Percentiles rank a stretch among this genome's conserved stretches.
Evolutionary conservation across 92 coral and sea anemone species (phyloP).

Genomic region (Phenganax marumi): DNA sequence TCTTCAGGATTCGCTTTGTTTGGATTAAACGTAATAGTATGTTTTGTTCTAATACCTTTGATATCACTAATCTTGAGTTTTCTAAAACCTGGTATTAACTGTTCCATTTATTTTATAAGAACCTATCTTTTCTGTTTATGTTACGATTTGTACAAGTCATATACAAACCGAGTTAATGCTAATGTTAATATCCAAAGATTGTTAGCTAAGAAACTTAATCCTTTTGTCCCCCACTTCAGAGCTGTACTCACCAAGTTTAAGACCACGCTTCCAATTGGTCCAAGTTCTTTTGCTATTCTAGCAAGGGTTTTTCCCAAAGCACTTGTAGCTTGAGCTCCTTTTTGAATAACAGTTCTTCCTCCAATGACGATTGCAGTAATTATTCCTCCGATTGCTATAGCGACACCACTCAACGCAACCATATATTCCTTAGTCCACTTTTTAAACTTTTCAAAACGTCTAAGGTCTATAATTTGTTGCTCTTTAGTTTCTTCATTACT

Average conservation of each 20-base stretch:
- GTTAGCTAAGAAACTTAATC: neutral
- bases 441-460: neutral
- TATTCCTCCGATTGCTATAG: slow-evolving; percentile 21
- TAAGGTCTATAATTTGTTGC: neutral
- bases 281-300: slow-evolving; percentile 1
- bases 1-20: too few relatives aligned
- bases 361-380: slow-evolving; percentile 7
- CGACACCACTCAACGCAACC: neutral
- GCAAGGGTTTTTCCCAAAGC: neutral
- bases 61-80: too few relatives aligned
- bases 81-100: neutral
- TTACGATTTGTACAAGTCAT: neutral
- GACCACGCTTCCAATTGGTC: neutral
- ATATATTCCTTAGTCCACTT: slow-evolving; percentile 32
- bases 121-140: neutral
- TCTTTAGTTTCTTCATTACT: neutral
- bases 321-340: slow-evolving; percentile 29
- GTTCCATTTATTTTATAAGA: neutral
- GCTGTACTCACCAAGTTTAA: neutral
- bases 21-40: too few relatives aligned
- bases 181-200: slow-evolving; percentile 16
- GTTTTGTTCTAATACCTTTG: too few relatives aligned
- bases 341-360: neutral
- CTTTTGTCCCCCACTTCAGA: neutral
- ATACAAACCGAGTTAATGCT: slow-evolving; percentile 9